phyloP scores from a whole-genome alignment of 2,888 invertebrate genomes.

The Trachelus stipa region DNA sequence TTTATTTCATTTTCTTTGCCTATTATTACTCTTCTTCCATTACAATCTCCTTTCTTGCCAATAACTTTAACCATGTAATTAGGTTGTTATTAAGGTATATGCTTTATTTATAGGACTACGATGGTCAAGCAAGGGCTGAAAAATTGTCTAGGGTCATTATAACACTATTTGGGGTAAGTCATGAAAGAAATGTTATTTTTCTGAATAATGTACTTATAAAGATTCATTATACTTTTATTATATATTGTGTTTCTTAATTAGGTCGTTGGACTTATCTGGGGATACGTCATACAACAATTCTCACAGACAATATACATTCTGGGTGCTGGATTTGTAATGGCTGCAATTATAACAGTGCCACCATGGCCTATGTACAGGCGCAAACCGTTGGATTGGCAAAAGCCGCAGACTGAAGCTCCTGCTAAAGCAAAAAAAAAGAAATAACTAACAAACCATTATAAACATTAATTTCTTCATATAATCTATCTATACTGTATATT shows the following conservation, averaged over 20 bases:
- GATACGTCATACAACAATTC: conserved; percentile 94
- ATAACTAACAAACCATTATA: conserved; percentile 38
- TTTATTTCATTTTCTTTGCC: no score
- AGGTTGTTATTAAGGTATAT: background rate
- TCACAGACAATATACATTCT: conserved; percentile 95
- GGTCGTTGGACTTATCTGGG: conserved; percentile 90
- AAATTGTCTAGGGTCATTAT: conserved; percentile 90
- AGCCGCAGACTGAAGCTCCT: conserved; percentile 70
- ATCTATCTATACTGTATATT: background rate
- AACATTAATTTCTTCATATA: conserved; percentile 9
- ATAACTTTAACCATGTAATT: no score
- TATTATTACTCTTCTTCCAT: no score
- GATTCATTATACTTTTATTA: background rate
- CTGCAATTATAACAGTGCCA: conserved; percentile 89
- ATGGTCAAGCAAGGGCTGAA: conserved; percentile 91
- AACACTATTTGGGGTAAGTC: conserved; percentile 83
- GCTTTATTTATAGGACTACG: conserved; percentile 78
- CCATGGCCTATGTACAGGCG: conserved; percentile 97
- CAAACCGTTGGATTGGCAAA: conserved; percentile 92
- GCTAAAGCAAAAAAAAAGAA: conserved; percentile 69
- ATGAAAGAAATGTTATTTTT: background rate
- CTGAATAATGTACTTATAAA: background rate
- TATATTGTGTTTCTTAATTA: conserved; percentile 47
- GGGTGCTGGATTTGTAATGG: conserved; percentile 89
- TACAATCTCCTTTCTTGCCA: no score